phyloP scores from a whole-genome alignment of 2,888 invertebrate genomes.

The Kuschelorhynchus macadamiae region DNA sequence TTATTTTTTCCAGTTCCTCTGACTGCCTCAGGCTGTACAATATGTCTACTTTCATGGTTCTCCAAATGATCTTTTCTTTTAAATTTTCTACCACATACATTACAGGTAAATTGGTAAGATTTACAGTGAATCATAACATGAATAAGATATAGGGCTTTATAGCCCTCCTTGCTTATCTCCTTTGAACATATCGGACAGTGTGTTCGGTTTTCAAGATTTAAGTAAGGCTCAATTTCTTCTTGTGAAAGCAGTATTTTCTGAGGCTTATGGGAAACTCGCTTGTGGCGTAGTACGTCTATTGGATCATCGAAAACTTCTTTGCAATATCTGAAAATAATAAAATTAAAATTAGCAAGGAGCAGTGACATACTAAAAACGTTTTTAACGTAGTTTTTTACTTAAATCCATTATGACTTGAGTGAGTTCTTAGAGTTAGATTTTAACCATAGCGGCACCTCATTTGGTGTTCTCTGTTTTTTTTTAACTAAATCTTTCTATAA shows the following conservation, averaged over 20 bases:
- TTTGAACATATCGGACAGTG: slow-evolving; percentile 40
- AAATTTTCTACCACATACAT: slow-evolving; percentile 33
- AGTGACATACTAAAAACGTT: no score
- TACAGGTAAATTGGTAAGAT: slow-evolving; percentile 26
- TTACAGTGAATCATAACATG: slow-evolving; percentile 39
- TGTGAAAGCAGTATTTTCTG: slow-evolving; percentile 15
- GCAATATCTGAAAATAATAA: slow-evolving; percentile 35
- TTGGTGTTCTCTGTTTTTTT: no score
- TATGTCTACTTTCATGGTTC: slow-evolving; percentile 51
- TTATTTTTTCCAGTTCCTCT: no score
- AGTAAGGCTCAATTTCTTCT: slow-evolving; percentile 26
- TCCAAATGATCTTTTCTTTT: slow-evolving; percentile 47
- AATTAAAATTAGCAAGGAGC: no score
- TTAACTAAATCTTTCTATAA: no score
- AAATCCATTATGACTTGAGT: no score
- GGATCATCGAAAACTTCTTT: slow-evolving; percentile 33
- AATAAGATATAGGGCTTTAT: slow-evolving; percentile 21
- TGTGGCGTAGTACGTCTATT: slow-evolving; percentile 42
- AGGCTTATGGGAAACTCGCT: slow-evolving; percentile 25
- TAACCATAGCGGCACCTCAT: no score
- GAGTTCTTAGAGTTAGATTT: no score
- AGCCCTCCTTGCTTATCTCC: slow-evolving; percentile 4
- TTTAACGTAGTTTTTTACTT: no score
- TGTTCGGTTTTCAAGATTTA: not conserved
- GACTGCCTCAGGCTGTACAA: slow-evolving; percentile 14